Evolutionary conservation across 35 echinoderm and acorn worm species (phyloP).

Genomic region (Apostichopus californicus): DNA sequence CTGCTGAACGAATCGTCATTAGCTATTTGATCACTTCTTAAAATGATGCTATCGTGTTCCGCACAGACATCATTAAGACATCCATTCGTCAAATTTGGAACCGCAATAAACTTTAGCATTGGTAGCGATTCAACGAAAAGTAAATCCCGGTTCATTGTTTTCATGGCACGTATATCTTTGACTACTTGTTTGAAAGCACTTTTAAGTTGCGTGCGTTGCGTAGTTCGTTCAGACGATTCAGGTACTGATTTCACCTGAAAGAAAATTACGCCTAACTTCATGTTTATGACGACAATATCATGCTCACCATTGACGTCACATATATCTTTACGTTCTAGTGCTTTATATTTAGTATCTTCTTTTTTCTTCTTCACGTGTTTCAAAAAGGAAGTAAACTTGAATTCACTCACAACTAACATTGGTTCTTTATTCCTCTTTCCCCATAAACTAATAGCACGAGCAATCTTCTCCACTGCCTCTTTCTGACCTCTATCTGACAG

Average conservation of each 20-base stretch:
- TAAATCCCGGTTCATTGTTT: constrained; percentile 50
- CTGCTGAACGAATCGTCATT: not conserved
- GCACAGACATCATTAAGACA: not conserved
- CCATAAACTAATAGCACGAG: not conserved
- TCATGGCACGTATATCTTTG: constrained; percentile 26
- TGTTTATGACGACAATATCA: constrained; percentile 34
- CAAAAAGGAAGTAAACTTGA: constrained; percentile 30
- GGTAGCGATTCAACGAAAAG: not conserved
- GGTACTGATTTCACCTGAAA: constrained; percentile 29
- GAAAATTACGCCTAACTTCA: not conserved
- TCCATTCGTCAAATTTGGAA: not conserved
- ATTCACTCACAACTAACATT: constrained; percentile 46
- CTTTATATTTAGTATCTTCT: not conserved
- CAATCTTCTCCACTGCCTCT: constrained; percentile 39
- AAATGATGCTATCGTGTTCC: not conserved
- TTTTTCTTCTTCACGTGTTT: not conserved
- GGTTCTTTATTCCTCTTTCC: not conserved
- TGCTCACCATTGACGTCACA: constrained; percentile 27
- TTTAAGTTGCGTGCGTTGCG: not conserved
- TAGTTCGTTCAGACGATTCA: not conserved
- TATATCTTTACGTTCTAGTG: not conserved
- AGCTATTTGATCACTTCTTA: not conserved
- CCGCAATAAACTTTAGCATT: not conserved
- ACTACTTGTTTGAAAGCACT: not conserved
- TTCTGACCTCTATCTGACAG: constrained; percentile 25